These are phyloP conservation scores for Epinotia ramella DNA, from an alignment of 2,888 invertebrate genomes.

Conservation along the genomic window DNA sequence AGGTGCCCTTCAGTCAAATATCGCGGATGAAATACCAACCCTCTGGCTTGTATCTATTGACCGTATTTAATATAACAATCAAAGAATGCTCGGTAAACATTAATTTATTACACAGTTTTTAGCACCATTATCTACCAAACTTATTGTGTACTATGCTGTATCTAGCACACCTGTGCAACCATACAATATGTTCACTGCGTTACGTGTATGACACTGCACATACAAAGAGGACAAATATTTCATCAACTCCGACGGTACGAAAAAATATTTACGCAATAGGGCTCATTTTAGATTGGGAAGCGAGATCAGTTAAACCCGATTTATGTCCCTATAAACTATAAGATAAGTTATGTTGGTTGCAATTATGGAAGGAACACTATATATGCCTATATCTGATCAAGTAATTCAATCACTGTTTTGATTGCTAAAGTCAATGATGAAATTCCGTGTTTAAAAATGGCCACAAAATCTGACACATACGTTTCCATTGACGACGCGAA, in stretches of 20 bases:
- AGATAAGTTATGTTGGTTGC: not conserved
- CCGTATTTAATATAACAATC: too few species aligned
- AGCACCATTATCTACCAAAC: not conserved
- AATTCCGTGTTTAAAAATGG: too few species aligned
- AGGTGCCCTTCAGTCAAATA: too few species aligned
- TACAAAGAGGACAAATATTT: constrained; percentile 13
- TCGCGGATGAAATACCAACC: too few species aligned
- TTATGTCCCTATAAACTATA: not conserved
- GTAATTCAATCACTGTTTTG: too few species aligned
- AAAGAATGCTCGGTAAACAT: not conserved
- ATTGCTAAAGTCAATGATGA: too few species aligned
- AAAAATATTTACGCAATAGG: not conserved
- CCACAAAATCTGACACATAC: too few species aligned
- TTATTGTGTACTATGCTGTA: constrained; percentile 8
- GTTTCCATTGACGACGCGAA: too few species aligned
- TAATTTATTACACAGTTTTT: not conserved
- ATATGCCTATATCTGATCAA: too few species aligned
- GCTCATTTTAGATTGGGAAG: not conserved
- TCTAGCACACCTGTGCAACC: constrained; percentile 35
- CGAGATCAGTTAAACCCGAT: not conserved
- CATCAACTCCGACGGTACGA: not conserved
- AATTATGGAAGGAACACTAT: not conserved
- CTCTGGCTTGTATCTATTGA: too few species aligned
- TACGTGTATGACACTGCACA: constrained; percentile 19
- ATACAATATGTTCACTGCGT: constrained; percentile 7